Conservation (phyloP, 2,888 invertebrate species). For the Caenorhabditis sp. region DNA sequence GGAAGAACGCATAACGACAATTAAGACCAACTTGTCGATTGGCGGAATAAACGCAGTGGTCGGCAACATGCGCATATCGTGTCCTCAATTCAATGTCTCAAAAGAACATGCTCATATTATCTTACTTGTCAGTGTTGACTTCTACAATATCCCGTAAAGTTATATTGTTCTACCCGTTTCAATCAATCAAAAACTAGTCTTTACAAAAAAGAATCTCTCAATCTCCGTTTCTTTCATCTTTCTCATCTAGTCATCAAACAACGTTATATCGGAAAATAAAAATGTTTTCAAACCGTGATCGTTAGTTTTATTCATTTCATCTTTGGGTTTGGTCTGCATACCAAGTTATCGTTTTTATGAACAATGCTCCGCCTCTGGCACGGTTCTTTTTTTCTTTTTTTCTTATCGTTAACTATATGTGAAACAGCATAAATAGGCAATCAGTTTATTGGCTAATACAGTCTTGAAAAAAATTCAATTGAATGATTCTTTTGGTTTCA, state of each 20-base stretch:
- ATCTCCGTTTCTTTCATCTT: not conserved
- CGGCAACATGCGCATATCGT: slow-evolving; percentile 55
- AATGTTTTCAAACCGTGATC: too few species aligned
- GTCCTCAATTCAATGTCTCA: slow-evolving; percentile 70
- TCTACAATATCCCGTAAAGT: slow-evolving; percentile 46
- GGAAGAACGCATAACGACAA: slow-evolving; percentile 63
- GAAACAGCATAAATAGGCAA: not conserved
- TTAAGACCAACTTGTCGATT: slow-evolving; percentile 48
- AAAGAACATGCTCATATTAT: slow-evolving; percentile 72
- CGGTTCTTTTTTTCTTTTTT: not conserved
- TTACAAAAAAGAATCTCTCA: not conserved
- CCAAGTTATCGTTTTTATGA: too few species aligned
- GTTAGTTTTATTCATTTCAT: too few species aligned
- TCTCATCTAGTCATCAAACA: not conserved
- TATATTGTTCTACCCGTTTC: slow-evolving; percentile 3
- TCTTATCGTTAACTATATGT: not conserved
- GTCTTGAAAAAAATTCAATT: not conserved
- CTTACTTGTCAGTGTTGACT: slow-evolving; percentile 63
- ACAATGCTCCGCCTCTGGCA: too few species aligned
- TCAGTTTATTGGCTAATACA: not conserved
- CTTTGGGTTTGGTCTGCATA: too few species aligned
- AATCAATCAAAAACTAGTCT: not conserved
- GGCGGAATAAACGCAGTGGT: slow-evolving; percentile 57
- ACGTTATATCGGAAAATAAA: too few species aligned
- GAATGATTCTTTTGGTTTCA: slow-evolving; percentile 8